These are phyloP conservation scores for Gastrophryne carolinensis DNA, from an alignment of 2,797 vertebrate species.

Conservation along the genomic window DNA sequence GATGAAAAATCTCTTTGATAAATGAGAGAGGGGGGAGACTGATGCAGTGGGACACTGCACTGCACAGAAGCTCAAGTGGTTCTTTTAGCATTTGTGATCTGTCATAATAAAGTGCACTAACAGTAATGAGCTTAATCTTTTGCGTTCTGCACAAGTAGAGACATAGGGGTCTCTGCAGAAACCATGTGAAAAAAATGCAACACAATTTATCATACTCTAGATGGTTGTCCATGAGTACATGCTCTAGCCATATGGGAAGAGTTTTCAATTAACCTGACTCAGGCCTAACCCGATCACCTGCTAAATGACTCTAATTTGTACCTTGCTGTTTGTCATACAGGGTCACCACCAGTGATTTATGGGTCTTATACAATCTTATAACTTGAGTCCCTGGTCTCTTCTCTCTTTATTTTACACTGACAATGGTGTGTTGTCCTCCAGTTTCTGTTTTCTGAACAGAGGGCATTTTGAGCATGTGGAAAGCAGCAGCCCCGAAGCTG, in stretches of 20 bases:
- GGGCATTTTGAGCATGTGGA: too few species aligned
- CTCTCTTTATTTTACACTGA: too few species aligned
- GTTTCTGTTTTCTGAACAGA: too few species aligned
- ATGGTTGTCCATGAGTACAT: not conserved
- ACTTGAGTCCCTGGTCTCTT: too few species aligned
- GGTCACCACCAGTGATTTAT: too few species aligned
- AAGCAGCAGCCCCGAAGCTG: too few species aligned
- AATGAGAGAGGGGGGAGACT: conserved; percentile 48
- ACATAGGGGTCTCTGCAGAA: conserved; percentile 30
- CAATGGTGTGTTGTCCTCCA: too few species aligned
- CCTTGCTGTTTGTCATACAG: too few species aligned
- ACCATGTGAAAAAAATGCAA: conserved; percentile 9
- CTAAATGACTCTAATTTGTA: too few species aligned
- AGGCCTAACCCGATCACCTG: too few species aligned
- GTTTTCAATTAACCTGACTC: too few species aligned
- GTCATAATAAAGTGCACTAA: conserved; percentile 42
- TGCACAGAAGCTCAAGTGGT: conserved; percentile 44
- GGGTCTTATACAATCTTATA: too few species aligned
- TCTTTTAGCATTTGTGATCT: conserved; percentile 41
- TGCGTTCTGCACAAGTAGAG: not conserved
- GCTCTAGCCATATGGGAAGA: not conserved
- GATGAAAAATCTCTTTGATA: conserved; percentile 63
- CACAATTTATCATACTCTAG: conserved; percentile 38
- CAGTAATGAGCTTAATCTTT: conserved; percentile 54
- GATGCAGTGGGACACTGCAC: conserved; percentile 44